These are phyloP conservation scores for Hapalemur alaotrensis DNA, from an alignment of 2,797 vertebrate genomes.

Conservation along the genomic window DNA sequence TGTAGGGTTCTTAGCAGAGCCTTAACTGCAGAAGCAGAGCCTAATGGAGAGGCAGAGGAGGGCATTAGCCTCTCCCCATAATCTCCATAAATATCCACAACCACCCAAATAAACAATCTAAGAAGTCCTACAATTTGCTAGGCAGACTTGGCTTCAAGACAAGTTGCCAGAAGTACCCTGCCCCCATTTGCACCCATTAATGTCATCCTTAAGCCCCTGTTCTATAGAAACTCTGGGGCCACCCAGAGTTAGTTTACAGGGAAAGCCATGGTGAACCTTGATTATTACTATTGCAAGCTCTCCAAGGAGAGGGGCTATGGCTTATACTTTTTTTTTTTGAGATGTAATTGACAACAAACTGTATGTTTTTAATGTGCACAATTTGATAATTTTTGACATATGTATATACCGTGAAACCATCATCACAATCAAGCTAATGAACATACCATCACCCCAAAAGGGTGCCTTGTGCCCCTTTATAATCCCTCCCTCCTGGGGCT, in stretches of 20 bases:
- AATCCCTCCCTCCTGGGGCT: not conserved
- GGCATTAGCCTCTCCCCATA: too few species aligned
- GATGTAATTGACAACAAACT: not conserved
- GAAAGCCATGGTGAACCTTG: not conserved
- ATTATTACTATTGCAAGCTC: not conserved
- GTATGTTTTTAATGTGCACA: not conserved
- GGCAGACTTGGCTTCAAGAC: not conserved
- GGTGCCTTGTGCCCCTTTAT: not conserved
- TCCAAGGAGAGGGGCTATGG: not conserved
- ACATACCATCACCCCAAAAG: not conserved
- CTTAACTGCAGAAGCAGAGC: not conserved
- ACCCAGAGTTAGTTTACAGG: not conserved
- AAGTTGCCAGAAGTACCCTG: not conserved
- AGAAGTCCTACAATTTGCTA: not conserved
- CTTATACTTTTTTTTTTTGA: not conserved
- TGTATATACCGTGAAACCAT: not conserved
- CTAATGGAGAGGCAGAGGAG: not conserved
- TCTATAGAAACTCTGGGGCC: not conserved
- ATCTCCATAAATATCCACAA: not conserved
- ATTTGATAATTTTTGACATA: conserved; percentile 9
- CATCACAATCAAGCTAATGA: not conserved
- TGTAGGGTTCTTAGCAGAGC: not conserved
- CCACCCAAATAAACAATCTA: not conserved
- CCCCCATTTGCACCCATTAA: not conserved
- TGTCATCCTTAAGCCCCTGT: not conserved